Percentiles rank a stretch among this genome's conserved stretches.
Evolutionary conservation across 2,113 vertebrate genomes (phyloP).

Genomic region (Hiodon alosoides): DNA sequence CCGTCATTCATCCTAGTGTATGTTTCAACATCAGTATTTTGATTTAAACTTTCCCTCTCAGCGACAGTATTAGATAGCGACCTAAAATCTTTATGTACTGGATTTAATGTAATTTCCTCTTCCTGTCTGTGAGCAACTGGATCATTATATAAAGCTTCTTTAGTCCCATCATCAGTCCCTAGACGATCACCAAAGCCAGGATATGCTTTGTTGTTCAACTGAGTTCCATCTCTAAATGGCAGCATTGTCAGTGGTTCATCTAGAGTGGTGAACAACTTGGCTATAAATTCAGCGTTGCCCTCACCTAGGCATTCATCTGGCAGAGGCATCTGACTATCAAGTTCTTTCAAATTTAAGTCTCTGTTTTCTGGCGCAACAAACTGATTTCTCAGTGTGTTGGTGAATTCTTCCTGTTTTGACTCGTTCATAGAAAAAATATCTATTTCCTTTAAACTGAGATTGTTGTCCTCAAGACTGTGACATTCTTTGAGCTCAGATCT

Average conservation of each 20-base stretch:
- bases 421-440: constrained; percentile 25
- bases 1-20: background rate
- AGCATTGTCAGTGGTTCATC: constrained; percentile 50
- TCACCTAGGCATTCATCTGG: constrained; percentile 38
- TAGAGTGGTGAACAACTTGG: constrained; percentile 53
- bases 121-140: constrained; percentile 42
- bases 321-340: constrained; percentile 22
- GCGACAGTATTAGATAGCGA: constrained; percentile 34
- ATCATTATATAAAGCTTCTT: constrained; percentile 6
- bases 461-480: constrained; percentile 26
- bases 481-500: constrained; percentile 5
- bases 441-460: constrained; percentile 4
- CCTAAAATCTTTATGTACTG: constrained; percentile 34
- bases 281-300: constrained; percentile 52
- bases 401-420: constrained; percentile 42
- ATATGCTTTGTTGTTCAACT: constrained; percentile 35
- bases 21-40: background rate
- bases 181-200: constrained; percentile 29
- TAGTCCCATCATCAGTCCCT: background rate
- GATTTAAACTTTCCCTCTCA: constrained; percentile 39
- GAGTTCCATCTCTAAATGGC: constrained; percentile 29
- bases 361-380: constrained; percentile 25
- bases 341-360: constrained; percentile 8
- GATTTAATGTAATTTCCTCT: constrained; percentile 41
- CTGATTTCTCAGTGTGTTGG: constrained; percentile 40